Evolutionary conservation across 2,113 vertebrate genomes (phyloP).

Genomic region (Ranitomeya variabilis): DNA sequence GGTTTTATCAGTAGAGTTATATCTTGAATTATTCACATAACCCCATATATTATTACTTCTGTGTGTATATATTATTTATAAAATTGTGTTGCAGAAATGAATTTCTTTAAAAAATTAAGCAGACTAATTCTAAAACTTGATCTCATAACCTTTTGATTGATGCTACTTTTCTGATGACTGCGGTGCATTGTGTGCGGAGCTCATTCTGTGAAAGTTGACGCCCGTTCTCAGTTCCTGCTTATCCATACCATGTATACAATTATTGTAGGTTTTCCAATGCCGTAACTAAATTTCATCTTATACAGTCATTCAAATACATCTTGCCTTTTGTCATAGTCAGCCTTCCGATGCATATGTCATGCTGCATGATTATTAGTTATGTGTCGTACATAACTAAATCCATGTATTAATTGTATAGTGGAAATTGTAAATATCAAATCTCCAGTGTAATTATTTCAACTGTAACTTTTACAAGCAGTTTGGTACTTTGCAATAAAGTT

Average conservation of each 20-base stretch:
- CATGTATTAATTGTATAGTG: constrained; percentile 74
- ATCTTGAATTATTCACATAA: background rate
- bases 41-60: background rate
- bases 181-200: constrained; percentile 1
- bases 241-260: background rate
- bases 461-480: constrained; percentile 46
- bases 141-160: background rate
- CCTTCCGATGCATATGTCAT: constrained; percentile 58
- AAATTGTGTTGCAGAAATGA: background rate
- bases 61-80: constrained; percentile 19
- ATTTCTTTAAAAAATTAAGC: background rate
- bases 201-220: constrained; percentile 11
- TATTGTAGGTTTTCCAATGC: background rate
- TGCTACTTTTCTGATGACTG: background rate
- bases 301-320: background rate
- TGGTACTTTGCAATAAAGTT: constrained; percentile 53
- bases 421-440: constrained; percentile 76
- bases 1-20: background rate
- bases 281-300: background rate
- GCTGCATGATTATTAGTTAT: constrained; percentile 71
- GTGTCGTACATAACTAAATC: constrained; percentile 71
- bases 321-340: constrained; percentile 17
- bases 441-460: constrained; percentile 65
- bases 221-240: constrained; percentile 1
- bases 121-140: background rate